phyloP scores from a whole-genome alignment of 1,140 invertebrate species.

The Ladona fulva region DNA sequence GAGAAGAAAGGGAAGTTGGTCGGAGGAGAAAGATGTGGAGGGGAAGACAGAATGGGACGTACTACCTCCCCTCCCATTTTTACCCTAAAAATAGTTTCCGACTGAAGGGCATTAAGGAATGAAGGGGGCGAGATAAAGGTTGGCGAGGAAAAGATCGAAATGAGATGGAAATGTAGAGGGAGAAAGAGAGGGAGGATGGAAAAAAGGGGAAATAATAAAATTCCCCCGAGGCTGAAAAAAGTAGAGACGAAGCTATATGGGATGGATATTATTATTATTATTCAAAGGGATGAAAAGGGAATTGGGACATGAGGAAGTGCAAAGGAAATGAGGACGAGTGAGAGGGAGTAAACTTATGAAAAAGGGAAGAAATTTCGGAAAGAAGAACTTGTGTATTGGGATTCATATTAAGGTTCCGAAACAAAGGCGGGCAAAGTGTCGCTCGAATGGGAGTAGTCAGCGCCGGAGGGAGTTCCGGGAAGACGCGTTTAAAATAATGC shows the following conservation, averaged over 20 bases:
- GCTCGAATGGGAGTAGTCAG: too few relatives aligned
- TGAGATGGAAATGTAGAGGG: not conserved
- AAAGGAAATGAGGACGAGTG: not conserved
- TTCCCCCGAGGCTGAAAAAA: too few relatives aligned
- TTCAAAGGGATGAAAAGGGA: too few relatives aligned
- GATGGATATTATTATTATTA: too few relatives aligned
- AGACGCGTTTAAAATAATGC: too few relatives aligned
- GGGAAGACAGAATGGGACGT: not conserved
- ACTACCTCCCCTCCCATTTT: not conserved
- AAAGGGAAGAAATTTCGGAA: not conserved
- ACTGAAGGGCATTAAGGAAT: not conserved
- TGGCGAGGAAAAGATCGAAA: not conserved
- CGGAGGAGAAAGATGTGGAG: not conserved
- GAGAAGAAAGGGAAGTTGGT: not conserved
- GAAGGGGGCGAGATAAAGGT: not conserved
- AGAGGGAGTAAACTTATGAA: not conserved
- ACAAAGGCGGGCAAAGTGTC: too few relatives aligned
- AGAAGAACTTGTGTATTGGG: too few relatives aligned
- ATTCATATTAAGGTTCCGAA: too few relatives aligned
- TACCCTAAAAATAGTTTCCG: conserved; percentile 1
- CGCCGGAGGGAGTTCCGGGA: too few relatives aligned
- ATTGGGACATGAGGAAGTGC: not conserved
- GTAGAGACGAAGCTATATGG: too few relatives aligned
- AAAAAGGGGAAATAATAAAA: not conserved
- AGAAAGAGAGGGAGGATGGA: not conserved